These are phyloP conservation scores for Poeciliopsis paucimaculata DNA, from an alignment of 2,797 vertebrate species.

Conservation along the genomic window DNA sequence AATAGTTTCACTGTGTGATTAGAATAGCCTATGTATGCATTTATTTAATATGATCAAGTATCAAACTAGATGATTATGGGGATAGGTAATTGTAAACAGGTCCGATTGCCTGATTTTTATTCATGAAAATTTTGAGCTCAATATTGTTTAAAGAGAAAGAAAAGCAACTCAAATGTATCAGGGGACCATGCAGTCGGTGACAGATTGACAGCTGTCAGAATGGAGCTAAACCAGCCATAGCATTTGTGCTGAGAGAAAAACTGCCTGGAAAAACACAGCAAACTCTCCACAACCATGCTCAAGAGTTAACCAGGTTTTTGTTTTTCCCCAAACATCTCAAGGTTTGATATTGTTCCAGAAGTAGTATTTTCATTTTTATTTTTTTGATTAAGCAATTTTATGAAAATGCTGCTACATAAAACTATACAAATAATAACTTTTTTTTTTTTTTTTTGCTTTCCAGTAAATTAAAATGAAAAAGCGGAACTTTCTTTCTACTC, in stretches of 20 bases:
- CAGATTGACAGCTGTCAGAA: not conserved
- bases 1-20: not conserved
- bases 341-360: not conserved
- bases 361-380: not conserved
- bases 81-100: not conserved
- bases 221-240: not conserved
- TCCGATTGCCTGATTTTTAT: not conserved
- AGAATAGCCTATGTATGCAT: not conserved
- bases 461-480: too few relatives aligned
- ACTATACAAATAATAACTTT: not conserved
- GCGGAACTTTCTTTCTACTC: not conserved
- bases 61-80: not conserved
- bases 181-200: not conserved
- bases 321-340: not conserved
- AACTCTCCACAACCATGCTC: not conserved
- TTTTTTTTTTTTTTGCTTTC: too few relatives aligned
- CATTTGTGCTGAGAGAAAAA: not conserved
- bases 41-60: not conserved
- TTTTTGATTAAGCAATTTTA: not conserved
- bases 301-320: not conserved
- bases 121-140: not conserved
- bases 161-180: not conserved
- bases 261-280: not conserved
- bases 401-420: not conserved
- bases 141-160: not conserved